These are phyloP conservation scores for Mamestra brassicae DNA, from an alignment of 2,888 invertebrate species.

Conservation along the genomic window DNA sequence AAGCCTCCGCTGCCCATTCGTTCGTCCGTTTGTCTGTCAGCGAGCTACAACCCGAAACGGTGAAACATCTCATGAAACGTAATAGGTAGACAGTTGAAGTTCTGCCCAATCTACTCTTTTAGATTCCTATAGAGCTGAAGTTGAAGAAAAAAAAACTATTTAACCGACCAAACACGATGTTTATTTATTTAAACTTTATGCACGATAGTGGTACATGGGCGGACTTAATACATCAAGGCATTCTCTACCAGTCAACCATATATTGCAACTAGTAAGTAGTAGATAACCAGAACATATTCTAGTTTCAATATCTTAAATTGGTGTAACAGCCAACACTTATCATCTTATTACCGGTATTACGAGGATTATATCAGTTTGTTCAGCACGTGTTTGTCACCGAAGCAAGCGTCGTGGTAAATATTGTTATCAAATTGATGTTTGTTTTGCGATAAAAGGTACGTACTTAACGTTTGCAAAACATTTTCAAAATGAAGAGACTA, in stretches of 20 bases:
- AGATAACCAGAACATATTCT: neutral
- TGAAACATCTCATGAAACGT: no score
- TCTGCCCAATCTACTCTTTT: neutral
- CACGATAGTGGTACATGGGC: no score
- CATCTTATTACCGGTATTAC: neutral
- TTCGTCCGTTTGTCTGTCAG: no score
- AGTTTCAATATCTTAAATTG: neutral
- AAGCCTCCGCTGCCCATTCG: no score
- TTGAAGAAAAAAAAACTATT: neutral
- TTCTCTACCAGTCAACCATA: no score
- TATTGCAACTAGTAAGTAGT: neutral
- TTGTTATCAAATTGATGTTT: constrained; percentile 47
- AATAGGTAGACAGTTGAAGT: no score
- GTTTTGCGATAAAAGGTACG: constrained; percentile 36
- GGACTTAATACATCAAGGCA: no score
- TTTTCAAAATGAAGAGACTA: neutral
- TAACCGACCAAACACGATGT: neutral
- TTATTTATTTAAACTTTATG: no score
- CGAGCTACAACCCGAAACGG: no score
- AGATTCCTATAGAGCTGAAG: neutral
- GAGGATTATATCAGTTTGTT: constrained; percentile 16
- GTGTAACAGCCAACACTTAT: neutral
- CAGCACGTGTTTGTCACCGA: constrained; percentile 1
- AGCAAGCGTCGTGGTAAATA: constrained; percentile 29
- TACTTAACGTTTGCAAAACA: constrained; percentile 11